phyloP scores from a whole-genome alignment of 92 coral and sea anemone genomes.

The Blastomussa wellsi region DNA sequence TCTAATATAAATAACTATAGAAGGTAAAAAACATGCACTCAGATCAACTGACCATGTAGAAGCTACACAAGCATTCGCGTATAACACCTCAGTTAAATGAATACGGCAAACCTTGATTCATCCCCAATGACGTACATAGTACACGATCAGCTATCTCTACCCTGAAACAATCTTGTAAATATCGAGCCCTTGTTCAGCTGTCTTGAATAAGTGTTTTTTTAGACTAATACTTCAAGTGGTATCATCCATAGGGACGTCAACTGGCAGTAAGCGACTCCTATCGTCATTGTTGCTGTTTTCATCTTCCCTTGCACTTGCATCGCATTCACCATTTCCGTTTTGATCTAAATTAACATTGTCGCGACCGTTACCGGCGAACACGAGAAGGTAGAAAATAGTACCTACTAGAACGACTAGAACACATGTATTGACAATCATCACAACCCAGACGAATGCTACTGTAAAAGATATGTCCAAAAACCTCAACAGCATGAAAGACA shows the following conservation, averaged over 20 bases:
- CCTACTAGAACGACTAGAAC: constrained; percentile 30
- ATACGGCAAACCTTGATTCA: background rate
- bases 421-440: constrained; percentile 40
- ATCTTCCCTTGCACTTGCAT: background rate
- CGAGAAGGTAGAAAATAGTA: constrained; percentile 28
- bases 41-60: background rate
- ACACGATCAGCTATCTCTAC: background rate
- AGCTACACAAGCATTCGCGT: background rate
- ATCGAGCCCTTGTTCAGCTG: background rate
- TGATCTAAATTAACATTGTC: background rate
- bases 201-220: background rate
- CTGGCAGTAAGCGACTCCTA: background rate
- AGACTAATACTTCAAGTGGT: background rate
- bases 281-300: background rate
- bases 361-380: background rate
- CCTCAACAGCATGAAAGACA: constrained; percentile 56
- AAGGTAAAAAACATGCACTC: background rate
- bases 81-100: background rate
- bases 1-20: too few species aligned
- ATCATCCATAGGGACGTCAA: background rate
- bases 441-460: constrained; percentile 42
- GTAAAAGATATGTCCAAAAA: constrained; percentile 42
- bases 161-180: background rate
- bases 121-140: background rate
- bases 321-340: background rate